Conservation (phyloP, 2,797 vertebrate species). For the Percopsis omiscomaycus region DNA sequence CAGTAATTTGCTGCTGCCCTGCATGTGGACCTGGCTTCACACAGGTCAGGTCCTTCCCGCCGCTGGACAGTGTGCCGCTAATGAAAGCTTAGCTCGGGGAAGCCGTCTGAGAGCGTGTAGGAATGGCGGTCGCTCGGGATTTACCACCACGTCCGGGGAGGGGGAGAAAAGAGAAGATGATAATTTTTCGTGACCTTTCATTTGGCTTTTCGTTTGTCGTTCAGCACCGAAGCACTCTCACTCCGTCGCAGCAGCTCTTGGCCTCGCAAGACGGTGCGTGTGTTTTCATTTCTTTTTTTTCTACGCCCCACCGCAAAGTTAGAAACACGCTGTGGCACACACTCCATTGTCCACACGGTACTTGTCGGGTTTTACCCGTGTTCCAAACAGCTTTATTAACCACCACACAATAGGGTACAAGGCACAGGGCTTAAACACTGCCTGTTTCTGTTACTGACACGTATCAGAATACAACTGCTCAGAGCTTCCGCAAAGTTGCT, state of each 20-base stretch:
- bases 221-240: too few species aligned
- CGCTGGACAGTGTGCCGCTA: conserved; percentile 28
- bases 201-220: conserved; percentile 5
- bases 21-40: conserved; percentile 43
- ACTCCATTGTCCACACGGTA: too few species aligned
- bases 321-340: conserved; percentile 30
- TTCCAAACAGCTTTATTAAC: too few species aligned
- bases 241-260: too few species aligned
- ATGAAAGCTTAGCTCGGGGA: conserved; percentile 51
- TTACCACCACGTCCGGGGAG: not conserved
- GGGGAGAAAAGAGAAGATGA: not conserved
- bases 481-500: too few species aligned
- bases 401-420: too few species aligned
- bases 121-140: conserved; percentile 38
- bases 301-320: conserved; percentile 60
- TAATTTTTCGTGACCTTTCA: conserved; percentile 43
- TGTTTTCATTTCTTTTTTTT: conserved; percentile 56
- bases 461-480: too few species aligned
- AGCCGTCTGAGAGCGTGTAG: conserved; percentile 12
- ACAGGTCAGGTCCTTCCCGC: conserved; percentile 49
- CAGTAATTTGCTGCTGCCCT: conserved; percentile 3
- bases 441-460: too few species aligned
- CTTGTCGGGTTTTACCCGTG: too few species aligned
- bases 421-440: too few species aligned
- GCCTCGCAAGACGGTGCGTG: not conserved